Base-by-base conservation (phyloP, 2,888 invertebrate genomes). In the Syrista parreyssii region DNA sequence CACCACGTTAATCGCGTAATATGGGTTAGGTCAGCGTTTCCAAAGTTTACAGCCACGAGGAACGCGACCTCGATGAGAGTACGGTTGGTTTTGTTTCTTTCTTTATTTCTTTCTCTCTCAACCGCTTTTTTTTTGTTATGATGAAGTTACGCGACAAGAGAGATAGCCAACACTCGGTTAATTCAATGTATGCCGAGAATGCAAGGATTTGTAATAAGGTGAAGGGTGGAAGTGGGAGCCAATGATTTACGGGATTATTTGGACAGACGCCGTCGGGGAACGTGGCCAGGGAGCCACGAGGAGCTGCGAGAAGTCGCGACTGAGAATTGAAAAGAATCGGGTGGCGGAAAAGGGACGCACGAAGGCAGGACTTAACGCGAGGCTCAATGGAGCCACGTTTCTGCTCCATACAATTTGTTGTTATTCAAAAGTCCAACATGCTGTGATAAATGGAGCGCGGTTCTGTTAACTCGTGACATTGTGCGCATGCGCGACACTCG, bases 361-460 rank as follows among this genome's bases (percentile, higher is more conserved):
- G 69, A 69, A 30, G 30, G 30, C 69, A 32, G 30, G 69, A 69
- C 69, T 69, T 32, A 69, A 69, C 30, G 69, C 69, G 31, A 32
- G 12, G 31, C 69, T 69, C 69, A 32, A 69, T 32, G 69, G 69
- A 30, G 69, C 69, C 69, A 32, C 69, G 69, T 69, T 15, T 32
- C 31, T 69, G 69, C 69, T n/a, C 15, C 40, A 40, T 69, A 69
- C 69, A 69, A 32, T 69, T 69, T 69, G 69, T 32, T 32, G 69
- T 69, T 69, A 32, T 69, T 69, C 69, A 69, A 69, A 69, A 69
- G 31, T 69, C 69, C 69, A 32, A 4, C 69, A 31, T 9, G 69
- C 69, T 30, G 69, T 69, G 69, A 69, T 69, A 32, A 69, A 69
- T 69, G 69, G 69, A 69, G 15, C 32, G 32, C 69, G 69, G 40